phyloP scores from a whole-genome alignment of 2,113 vertebrate genomes.

The Parus major region DNA sequence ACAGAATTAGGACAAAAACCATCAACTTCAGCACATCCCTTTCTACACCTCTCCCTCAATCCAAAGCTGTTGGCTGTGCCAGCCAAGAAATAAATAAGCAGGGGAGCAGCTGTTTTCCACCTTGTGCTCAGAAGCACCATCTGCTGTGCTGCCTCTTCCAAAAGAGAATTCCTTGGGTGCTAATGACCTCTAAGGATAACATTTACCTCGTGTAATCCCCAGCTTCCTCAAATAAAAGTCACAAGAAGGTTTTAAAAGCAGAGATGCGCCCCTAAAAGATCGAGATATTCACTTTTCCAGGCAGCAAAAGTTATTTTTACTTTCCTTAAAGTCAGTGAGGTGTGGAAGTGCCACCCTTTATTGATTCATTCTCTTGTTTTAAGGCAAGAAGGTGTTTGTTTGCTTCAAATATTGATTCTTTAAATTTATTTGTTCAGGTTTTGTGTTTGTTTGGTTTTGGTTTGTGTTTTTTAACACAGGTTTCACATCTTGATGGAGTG shows the following conservation, averaged over 20 bases:
- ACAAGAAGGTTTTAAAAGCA: not conserved
- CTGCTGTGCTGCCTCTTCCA: not conserved
- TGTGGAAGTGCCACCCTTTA: not conserved
- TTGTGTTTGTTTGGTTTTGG: not conserved
- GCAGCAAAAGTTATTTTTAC: not conserved
- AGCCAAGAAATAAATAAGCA: not conserved
- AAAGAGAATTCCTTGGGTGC: not conserved
- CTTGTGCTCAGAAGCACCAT: not conserved
- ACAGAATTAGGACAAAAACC: not conserved
- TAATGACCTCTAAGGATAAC: not conserved
- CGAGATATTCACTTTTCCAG: not conserved
- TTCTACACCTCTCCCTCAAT: not conserved
- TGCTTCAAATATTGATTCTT: not conserved
- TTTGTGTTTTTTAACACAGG: not conserved
- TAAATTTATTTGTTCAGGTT: not conserved
- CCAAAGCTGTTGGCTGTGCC: not conserved
- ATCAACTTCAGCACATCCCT: not conserved
- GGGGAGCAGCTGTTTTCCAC: not conserved
- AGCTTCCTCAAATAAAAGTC: rapidly evolving
- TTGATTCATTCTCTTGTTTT: not conserved
- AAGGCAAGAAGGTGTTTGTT: not conserved
- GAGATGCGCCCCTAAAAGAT: rapidly evolving
- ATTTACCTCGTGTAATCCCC: not conserved
- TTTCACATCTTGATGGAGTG: not conserved
- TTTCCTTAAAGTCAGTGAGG: no score